Base-by-base conservation (phyloP, 2,888 invertebrate genomes). In the Himalopsyche kuldschensis region DNA sequence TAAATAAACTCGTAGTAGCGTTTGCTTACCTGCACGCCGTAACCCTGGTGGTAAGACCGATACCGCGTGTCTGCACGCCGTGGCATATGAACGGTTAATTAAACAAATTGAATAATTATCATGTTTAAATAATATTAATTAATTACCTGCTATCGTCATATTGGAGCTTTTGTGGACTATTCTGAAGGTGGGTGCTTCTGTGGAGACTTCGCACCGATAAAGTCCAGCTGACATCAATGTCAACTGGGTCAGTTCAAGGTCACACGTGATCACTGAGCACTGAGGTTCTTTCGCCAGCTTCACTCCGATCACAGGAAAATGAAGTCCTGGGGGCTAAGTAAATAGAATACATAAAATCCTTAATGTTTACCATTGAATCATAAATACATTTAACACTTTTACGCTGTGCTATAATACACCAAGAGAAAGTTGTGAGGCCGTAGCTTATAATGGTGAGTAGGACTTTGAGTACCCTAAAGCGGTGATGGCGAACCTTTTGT, bases 121-220 rank as follows among this genome's bases (percentile, higher is more conserved):
- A 0, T 15, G 41, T 41, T 11, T 1, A 15, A 15, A 15, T 41
- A 15, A 41, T 11, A 41, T 15, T 11, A 41, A 3, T 15, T 27
- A 0, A 2, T 89, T 87, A 92, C 92, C 91, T 87, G 91, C 90
- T 41, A 92, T 90, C 3, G 90, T 91, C 86, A 92, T 89, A 86
- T 91, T 91, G 83, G 90, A 89, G 27, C 90, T 90, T 84, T 89
- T 89, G 24, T 91, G 90, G 1, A 90, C 91, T 75, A 91, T 88
- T 82, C 90, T 88, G 87, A 92, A 92, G 41, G 90, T 89, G 1
- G 92, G 92, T 1, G 90, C 91, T 87, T 92, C 92, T 78, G 91
- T 90, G 79, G 92, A 92, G 17, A 93, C 90, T 87, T 93, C 93
- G 87, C 92, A 93, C 69, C 91, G 88, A 88, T 92, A 93, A 11